phyloP scores from a whole-genome alignment of 92 coral and sea anemone genomes.

The Paragorgia papillata region DNA sequence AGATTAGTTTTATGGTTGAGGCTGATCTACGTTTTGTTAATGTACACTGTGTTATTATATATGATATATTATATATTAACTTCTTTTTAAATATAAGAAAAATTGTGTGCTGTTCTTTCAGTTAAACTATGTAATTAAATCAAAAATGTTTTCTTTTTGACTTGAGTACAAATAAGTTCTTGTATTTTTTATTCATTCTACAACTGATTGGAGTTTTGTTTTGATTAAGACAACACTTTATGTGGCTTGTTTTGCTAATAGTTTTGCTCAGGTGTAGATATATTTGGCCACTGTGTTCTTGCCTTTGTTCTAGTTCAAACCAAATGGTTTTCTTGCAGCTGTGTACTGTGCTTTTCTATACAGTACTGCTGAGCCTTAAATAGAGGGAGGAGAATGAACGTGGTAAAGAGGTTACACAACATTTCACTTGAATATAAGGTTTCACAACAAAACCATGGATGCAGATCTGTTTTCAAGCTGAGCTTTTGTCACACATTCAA shows the following conservation, averaged over 20 bases:
- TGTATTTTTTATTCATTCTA: too few species aligned
- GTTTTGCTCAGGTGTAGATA: neutral
- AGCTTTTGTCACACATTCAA: slow-evolving; percentile 13
- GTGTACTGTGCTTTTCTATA: too few species aligned
- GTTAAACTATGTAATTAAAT: too few species aligned
- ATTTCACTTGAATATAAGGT: slow-evolving; percentile 30
- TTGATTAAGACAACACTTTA: neutral
- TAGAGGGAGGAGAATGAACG: slow-evolving; percentile 6
- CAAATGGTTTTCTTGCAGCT: too few species aligned
- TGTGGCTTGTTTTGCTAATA: neutral
- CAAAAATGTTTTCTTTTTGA: too few species aligned
- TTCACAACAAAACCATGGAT: slow-evolving; percentile 35
- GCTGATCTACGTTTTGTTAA: too few species aligned
- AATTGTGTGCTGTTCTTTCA: too few species aligned
- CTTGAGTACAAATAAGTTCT: too few species aligned
- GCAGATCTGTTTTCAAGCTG: slow-evolving; percentile 44
- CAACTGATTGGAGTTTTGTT: neutral
- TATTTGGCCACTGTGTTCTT: neutral
- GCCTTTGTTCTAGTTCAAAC: neutral
- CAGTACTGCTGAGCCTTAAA: neutral
- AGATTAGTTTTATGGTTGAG: too few species aligned
- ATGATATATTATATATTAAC: too few species aligned
- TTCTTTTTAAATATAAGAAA: too few species aligned
- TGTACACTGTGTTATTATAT: too few species aligned
- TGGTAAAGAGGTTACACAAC: slow-evolving; percentile 23